These are phyloP conservation scores for Mimachlamys varia DNA, from an alignment of 2,888 invertebrate genomes.

Conservation along the genomic window DNA sequence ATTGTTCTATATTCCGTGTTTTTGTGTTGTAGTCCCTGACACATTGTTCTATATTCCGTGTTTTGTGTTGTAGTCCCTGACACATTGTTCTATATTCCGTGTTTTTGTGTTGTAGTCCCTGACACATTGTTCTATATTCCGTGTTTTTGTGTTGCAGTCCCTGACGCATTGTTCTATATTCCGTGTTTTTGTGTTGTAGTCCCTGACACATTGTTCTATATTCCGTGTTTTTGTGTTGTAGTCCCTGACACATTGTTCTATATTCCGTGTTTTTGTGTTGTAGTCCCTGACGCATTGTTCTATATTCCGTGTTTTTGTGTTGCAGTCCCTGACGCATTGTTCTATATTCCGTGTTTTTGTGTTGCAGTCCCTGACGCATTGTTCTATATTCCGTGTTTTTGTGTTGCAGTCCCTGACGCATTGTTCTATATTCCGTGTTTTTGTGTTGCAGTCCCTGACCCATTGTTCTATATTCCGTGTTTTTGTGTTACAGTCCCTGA, in stretches of 20 bases:
- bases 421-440: background rate
- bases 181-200: background rate
- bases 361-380: constrained; percentile 16
- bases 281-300: constrained; percentile 32
- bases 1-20: background rate
- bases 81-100: background rate
- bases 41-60: background rate
- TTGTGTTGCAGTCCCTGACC: background rate
- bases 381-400: background rate
- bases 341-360: background rate
- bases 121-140: background rate
- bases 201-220: constrained; percentile 11
- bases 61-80: background rate
- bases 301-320: background rate
- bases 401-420: constrained; percentile 8
- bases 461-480: background rate
- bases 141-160: background rate
- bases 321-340: constrained; percentile 26
- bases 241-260: constrained; percentile 24
- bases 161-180: background rate
- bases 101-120: background rate
- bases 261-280: background rate
- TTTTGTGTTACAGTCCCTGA: background rate
- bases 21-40: background rate
- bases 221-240: background rate